A percentile compares a stretch with the other conserved stretches of the same genome.
Evolutionary conservation across 2,888 invertebrate species (phyloP).

Genomic region (Agelastica alni): DNA sequence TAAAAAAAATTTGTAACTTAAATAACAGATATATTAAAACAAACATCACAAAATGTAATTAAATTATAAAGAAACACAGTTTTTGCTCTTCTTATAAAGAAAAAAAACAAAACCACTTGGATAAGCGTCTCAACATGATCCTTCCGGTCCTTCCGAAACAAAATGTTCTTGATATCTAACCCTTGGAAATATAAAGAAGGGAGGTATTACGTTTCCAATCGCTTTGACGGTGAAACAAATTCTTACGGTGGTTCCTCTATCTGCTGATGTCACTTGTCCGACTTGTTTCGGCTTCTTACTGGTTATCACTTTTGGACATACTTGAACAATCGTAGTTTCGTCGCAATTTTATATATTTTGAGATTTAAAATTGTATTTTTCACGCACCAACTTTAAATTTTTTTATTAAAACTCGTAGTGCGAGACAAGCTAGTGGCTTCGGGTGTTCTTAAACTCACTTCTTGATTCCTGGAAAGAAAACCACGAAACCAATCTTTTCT

Average conservation of each 20-base stretch:
- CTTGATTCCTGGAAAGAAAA: not conserved
- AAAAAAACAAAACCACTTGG: too few relatives aligned
- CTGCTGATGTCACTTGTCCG: slow-evolving; percentile 13
- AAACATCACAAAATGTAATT: too few relatives aligned
- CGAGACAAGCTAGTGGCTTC: too few relatives aligned
- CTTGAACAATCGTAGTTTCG: slow-evolving; percentile 13
- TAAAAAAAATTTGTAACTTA: too few relatives aligned
- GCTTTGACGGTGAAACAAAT: slow-evolving; percentile 14
- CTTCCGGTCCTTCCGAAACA: not conserved
- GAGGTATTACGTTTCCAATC: slow-evolving; percentile 14
- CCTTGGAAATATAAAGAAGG: slow-evolving; percentile 23
- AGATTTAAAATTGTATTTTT: not conserved
- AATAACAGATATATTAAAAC: too few relatives aligned
- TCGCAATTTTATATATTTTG: slow-evolving; percentile 17
- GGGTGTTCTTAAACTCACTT: slow-evolving; percentile 4
- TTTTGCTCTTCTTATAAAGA: too few relatives aligned
- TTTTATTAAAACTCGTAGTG: not conserved
- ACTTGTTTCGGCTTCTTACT: not conserved
- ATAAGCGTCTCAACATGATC: slow-evolving; percentile 9
- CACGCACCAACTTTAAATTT: not conserved
- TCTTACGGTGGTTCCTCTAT: slow-evolving; percentile 15
- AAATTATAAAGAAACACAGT: too few relatives aligned
- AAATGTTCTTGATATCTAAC: slow-evolving; percentile 7
- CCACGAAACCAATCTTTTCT: not conserved
- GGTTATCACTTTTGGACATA: slow-evolving; percentile 10